Percentiles rank a stretch among this genome's conserved stretches.
These are phyloP conservation scores for Parazoanthus atlanticus DNA, from an alignment of 92 coral and sea anemone genomes.

Conservation along the genomic window DNA sequence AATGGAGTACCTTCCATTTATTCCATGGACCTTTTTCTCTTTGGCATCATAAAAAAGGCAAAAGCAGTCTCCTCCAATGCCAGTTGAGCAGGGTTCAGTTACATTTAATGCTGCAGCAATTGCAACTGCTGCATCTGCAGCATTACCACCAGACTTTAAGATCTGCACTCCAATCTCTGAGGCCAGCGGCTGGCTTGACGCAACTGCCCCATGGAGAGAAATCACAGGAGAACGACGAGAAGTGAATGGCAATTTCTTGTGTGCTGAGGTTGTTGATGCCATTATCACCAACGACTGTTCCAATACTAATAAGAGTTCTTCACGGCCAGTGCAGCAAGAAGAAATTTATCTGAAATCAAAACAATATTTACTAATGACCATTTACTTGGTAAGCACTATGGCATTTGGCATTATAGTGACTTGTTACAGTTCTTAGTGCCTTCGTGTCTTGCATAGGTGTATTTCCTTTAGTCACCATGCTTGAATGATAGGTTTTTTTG, in stretches of 20 bases:
- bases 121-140: constrained; percentile 97
- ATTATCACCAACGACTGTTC: not conserved
- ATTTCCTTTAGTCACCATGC: no score
- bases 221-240: constrained; percentile 95
- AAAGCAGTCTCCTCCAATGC: constrained; percentile 96
- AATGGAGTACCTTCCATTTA: constrained; percentile 86
- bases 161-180: constrained; percentile 84
- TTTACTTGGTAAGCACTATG: no score
- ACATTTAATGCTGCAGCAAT: constrained; percentile 95
- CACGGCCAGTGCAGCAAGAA: not conserved
- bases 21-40: constrained; percentile 72
- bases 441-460: no score
- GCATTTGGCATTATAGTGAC: no score
- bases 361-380: no score
- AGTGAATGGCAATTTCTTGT: constrained; percentile 44
- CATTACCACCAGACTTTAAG: constrained; percentile 88
- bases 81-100: constrained; percentile 93
- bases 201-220: constrained; percentile 73
- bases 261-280: not conserved
- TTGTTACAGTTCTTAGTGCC: no score
- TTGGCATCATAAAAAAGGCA: constrained; percentile 90
- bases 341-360: not conserved
- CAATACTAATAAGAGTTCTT: not conserved
- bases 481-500: no score
- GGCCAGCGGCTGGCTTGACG: constrained; percentile 64